Conservation (phyloP, 2,888 invertebrate genomes). For the Steinernema carpocapsae region DNA sequence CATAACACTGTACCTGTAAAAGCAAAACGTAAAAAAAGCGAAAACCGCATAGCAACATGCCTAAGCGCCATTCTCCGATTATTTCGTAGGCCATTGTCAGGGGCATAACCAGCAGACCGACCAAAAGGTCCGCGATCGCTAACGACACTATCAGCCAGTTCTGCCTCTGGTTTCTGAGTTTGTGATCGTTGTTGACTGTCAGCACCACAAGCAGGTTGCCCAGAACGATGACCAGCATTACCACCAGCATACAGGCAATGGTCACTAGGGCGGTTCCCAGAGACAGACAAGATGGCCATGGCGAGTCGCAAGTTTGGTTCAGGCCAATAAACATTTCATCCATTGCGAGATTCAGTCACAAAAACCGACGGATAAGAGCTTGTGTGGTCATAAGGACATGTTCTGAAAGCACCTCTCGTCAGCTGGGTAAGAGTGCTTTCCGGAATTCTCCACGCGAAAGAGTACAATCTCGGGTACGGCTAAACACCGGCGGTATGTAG, state of each 20-base stretch:
- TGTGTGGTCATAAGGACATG: neutral
- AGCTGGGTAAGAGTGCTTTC: too few relatives aligned
- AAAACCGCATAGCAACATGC: slow-evolving; percentile 51
- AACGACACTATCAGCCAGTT: slow-evolving; percentile 72
- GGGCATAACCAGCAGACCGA: slow-evolving; percentile 72
- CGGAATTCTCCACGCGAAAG: too few relatives aligned
- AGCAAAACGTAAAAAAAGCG: neutral
- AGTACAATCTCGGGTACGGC: too few relatives aligned
- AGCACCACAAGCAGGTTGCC: slow-evolving; percentile 67
- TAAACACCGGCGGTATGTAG: too few relatives aligned
- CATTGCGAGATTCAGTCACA: neutral
- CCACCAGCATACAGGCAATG: slow-evolving; percentile 64
- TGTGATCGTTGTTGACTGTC: slow-evolving; percentile 66
- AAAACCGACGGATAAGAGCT: neutral
- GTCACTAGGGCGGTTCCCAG: slow-evolving; percentile 61
- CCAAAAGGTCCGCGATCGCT: slow-evolving; percentile 69
- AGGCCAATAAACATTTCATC: neutral
- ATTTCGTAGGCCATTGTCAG: slow-evolving; percentile 72
- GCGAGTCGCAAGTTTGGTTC: slow-evolving; percentile 41
- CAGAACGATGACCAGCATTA: slow-evolving; percentile 67
- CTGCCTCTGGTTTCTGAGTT: slow-evolving; percentile 70
- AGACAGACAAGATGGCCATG: slow-evolving; percentile 53
- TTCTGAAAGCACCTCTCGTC: too few relatives aligned
- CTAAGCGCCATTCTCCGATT: slow-evolving; percentile 72
- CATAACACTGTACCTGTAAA: slow-evolving; percentile 70